phyloP scores from a whole-genome alignment of 2,888 invertebrate genomes.

The Drosophila cracens region DNA sequence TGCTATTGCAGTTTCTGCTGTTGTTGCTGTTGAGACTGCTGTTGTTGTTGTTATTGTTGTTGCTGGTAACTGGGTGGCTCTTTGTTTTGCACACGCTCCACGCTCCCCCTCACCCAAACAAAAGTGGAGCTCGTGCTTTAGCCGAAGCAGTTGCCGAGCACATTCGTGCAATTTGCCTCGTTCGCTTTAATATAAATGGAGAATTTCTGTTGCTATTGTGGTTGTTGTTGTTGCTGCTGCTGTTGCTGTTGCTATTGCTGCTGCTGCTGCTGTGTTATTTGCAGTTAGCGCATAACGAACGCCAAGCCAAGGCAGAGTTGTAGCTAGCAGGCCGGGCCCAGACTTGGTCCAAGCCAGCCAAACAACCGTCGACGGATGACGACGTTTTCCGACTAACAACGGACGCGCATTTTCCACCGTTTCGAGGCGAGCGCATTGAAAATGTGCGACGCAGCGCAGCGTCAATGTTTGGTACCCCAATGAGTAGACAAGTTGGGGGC shows the following conservation, averaged over 20 bases:
- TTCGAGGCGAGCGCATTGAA: constrained; percentile 81
- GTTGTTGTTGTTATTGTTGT: constrained; percentile 40
- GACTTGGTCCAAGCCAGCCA: constrained; percentile 64
- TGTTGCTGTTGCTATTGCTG: constrained; percentile 28
- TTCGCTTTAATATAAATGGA: constrained; percentile 61
- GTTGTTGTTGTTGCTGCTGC: constrained; percentile 17
- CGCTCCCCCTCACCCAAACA: constrained; percentile 17
- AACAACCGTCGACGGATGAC: constrained; percentile 82
- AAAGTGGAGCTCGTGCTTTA: constrained; percentile 40
- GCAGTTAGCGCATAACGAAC: constrained; percentile 61
- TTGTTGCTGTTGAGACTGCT: constrained; percentile 19
- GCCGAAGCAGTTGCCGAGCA: constrained; percentile 52
- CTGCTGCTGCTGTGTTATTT: constrained; percentile 47
- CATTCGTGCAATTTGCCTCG: constrained; percentile 55
- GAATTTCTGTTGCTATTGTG: constrained; percentile 38
- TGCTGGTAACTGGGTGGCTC: constrained; percentile 66
- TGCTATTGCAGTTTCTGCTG: constrained; percentile 28
- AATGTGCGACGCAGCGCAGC: constrained; percentile 79
- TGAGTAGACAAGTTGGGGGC: constrained; percentile 24
- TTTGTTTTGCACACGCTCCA: constrained; percentile 66
- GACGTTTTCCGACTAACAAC: constrained; percentile 82
- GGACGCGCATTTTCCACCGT: constrained; percentile 80
- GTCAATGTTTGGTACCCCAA: constrained; percentile 44
- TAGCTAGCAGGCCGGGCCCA: constrained; percentile 50
- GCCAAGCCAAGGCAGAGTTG: constrained; percentile 59